Evolutionary conservation across 2,797 vertebrate species (phyloP).

Genomic region (Coendou prehensilis): DNA sequence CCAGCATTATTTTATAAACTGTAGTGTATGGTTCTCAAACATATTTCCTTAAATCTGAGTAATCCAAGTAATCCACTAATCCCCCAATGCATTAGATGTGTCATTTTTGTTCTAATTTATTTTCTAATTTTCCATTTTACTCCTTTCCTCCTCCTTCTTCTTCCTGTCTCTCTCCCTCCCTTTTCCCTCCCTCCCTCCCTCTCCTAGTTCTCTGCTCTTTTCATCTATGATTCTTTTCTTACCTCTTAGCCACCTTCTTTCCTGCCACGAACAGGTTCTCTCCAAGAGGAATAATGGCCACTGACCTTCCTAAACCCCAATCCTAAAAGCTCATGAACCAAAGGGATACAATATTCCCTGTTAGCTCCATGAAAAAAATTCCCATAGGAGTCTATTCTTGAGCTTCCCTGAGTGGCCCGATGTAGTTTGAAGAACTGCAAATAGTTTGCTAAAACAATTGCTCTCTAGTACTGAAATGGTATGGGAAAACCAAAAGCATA

Average conservation of each 20-base stretch:
- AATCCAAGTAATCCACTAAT: background rate
- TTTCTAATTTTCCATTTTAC: background rate
- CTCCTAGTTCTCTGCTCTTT: background rate
- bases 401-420: background rate
- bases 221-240: slow-evolving; percentile 61
- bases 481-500: background rate
- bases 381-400: background rate
- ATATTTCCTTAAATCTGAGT: background rate
- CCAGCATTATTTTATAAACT: background rate
- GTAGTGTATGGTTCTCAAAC: background rate
- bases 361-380: background rate
- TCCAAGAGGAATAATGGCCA: background rate
- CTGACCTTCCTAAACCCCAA: background rate
- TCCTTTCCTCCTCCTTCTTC: background rate
- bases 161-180: background rate
- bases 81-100: background rate
- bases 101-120: background rate
- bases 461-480: background rate
- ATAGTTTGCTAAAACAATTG: background rate
- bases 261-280: background rate
- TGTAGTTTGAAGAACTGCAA: background rate
- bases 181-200: background rate
- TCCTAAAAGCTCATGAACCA: background rate
- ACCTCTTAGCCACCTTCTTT: background rate
- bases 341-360: background rate